These are phyloP conservation scores for Syngnathus rostellatus DNA, from an alignment of 2,797 vertebrate genomes.

Conservation along the genomic window DNA sequence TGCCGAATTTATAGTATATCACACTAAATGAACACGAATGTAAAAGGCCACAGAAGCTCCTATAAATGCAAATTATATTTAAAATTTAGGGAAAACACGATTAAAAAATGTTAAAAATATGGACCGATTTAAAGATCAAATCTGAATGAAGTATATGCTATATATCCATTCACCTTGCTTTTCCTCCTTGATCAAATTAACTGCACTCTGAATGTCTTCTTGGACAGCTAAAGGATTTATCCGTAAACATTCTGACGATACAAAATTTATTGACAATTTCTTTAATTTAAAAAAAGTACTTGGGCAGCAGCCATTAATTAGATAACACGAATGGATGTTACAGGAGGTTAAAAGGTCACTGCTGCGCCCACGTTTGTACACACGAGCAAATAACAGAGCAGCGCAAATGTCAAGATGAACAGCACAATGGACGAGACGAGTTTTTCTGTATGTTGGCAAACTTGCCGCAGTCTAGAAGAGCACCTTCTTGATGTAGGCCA, in stretches of 20 bases:
- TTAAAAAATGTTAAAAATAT: not conserved
- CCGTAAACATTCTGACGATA: conserved; percentile 3
- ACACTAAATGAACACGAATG: not conserved
- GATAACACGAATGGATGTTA: too few species aligned
- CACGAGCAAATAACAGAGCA: not conserved
- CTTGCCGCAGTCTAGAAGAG: conserved; percentile 54
- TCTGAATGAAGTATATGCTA: not conserved
- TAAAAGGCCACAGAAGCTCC: too few species aligned
- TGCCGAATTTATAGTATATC: too few species aligned
- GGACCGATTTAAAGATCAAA: not conserved
- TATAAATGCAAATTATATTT: not conserved
- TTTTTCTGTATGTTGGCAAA: not conserved
- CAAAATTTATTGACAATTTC: not conserved
- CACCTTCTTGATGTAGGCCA: conserved; percentile 84
- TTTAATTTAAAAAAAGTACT: not conserved
- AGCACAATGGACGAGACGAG: not conserved
- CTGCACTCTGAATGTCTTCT: not conserved
- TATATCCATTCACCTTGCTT: not conserved
- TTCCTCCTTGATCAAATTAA: not conserved
- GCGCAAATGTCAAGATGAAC: not conserved
- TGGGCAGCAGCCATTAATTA: not conserved
- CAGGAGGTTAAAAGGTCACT: not conserved
- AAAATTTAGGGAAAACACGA: not conserved
- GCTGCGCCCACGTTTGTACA: not conserved
- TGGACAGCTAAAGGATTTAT: not conserved